Conservation (phyloP, 2,113 vertebrate genomes). For the Phainopepla nitens region DNA sequence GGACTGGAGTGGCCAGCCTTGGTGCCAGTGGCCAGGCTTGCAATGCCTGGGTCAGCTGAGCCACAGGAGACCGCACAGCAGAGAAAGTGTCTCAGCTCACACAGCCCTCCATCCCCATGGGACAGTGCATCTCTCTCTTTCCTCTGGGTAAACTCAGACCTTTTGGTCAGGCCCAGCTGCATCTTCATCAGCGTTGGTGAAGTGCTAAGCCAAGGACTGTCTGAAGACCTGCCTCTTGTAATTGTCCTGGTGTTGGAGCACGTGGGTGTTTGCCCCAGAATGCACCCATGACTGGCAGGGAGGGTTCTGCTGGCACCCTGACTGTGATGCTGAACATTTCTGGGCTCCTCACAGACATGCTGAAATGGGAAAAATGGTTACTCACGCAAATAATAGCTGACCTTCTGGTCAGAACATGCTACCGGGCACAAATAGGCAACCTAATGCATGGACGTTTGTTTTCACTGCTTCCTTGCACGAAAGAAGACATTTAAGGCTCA, state of each 20-base stretch:
- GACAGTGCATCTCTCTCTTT: not conserved
- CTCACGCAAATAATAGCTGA: not conserved
- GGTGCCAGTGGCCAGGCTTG: not conserved
- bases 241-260: not conserved
- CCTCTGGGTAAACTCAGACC: not conserved
- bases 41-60: not conserved
- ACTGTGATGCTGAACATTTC: not conserved
- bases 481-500: not conserved
- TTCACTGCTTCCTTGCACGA: not conserved
- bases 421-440: not conserved
- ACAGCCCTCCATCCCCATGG: not conserved
- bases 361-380: not conserved
- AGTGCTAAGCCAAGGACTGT: not conserved
- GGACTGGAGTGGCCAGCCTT: not conserved
- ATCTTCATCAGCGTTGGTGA: not conserved
- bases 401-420: not conserved
- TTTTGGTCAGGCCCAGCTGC: not conserved
- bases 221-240: accelerated
- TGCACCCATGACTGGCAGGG: accelerated
- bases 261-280: accelerated
- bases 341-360: not conserved
- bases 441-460: not conserved
- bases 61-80: not conserved
- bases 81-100: not conserved
- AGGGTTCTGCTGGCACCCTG: not conserved